phyloP scores from a whole-genome alignment of 2,888 invertebrate genomes.

The Drosophila neonasuta region DNA sequence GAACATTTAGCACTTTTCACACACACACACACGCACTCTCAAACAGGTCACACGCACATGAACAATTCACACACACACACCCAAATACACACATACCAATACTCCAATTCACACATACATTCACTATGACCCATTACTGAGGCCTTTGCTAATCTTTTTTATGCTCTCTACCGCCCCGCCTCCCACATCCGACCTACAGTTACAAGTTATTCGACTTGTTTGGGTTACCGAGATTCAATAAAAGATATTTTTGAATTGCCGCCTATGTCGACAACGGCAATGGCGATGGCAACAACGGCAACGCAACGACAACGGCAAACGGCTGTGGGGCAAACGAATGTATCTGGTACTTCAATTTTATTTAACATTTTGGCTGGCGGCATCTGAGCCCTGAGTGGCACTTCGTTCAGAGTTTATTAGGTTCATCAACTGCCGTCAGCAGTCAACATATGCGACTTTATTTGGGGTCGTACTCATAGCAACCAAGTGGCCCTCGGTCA shows the following conservation, averaged over 20 bases:
- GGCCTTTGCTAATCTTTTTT: constrained; percentile 65
- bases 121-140: constrained; percentile 62
- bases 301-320: constrained; percentile 4
- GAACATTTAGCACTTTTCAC: constrained; percentile 16
- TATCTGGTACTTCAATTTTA: constrained; percentile 66
- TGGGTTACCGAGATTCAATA: constrained; percentile 68
- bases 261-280: constrained; percentile 30
- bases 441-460: constrained; percentile 65
- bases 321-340: constrained; percentile 42
- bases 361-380: constrained; percentile 62
- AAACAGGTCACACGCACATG: neutral
- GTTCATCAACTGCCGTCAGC: constrained; percentile 68
- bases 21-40: neutral
- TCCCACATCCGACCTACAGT: constrained; percentile 8
- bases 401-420: constrained; percentile 64
- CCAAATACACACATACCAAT: neutral
- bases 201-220: constrained; percentile 32
- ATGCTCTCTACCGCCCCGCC: constrained; percentile 31
- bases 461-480: constrained; percentile 53
- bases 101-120: constrained; percentile 20
- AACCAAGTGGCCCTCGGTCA: constrained; percentile 44
- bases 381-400: constrained; percentile 57
- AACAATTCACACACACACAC: constrained; percentile 17
- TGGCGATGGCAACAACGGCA: constrained; percentile 1
- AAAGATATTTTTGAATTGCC: constrained; percentile 64